Base-by-base conservation (phyloP, 2,888 invertebrate species). In the Aphidoletes aphidimyza region DNA sequence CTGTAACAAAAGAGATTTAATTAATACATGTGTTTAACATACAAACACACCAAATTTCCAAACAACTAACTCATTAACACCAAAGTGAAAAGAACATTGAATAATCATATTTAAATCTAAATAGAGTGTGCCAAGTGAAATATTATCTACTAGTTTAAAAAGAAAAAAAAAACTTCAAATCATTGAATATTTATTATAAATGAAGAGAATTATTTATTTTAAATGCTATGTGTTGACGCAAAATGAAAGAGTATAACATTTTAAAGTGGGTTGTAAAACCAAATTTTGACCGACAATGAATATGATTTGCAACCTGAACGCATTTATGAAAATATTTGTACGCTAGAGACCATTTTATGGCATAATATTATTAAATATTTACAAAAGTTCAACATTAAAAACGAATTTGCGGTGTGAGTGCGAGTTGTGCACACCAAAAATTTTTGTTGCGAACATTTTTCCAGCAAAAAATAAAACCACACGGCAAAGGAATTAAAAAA, bases 61-160 rank as follows among this genome's bases (percentile, higher is more conserved):
- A 54, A 54, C 11, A 54, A 54, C 14, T 47, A 17, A 47, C 47
- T 17, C 8, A 47, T 19, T 47, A 54, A 54, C 54, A 54, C 54
- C 54, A 54, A 54, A 54, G 54, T 54, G 22, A 54, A 69, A 47
- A 17, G 30, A 69, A 30, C 30, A 5, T 22, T 26, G n/a, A n/a
- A n/a, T n/a, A n/a, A n/a, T n/a, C 17, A 54, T 26, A 54, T 69
- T 69, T 69, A n/a, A 2, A 69, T 69, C 69, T 69, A 30, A 69
- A 14, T 69, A 69, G n/a, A n/a, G n/a, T n/a, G 69, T 69, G 69
- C 3, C 30, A 69, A 69, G 30, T 26, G 34, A 69, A 69, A 69
- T 54, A 26, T 22, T 14, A 69, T 30, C 69, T 69, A 69, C 30
- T 69, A 14, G 26, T 69, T 69, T 30, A 30, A 30, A 34, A 14